Evolutionary conservation across 1,140 invertebrate species (phyloP), one percentile per base, ranked within the genome.

Genomic region (Ips typographus): DNA sequence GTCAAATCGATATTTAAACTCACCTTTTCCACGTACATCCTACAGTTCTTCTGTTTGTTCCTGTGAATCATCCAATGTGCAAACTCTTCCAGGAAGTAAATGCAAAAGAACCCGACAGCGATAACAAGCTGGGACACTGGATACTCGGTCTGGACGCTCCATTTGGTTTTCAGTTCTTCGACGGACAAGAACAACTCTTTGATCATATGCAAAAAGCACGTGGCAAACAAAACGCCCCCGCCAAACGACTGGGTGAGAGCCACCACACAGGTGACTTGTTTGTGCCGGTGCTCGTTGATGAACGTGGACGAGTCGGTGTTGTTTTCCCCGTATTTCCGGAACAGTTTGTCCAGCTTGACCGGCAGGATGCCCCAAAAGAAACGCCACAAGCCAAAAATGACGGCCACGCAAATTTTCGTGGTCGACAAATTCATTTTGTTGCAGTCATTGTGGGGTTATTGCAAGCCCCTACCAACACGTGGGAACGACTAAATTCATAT

Each of bases 201-300:
- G 71, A 90, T 84, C 78, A 90, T 84, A 75, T 90, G 88, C 42
- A 88, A 77, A 65, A 90, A 85, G 70, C 85, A 87, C 1, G 88
- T 89, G 39, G 86, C 89, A 62, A 90, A 81, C 40, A 90, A 82
- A 3, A 90, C 88, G 2, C 89, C 88, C 8, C 87, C 89, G 22
- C 87, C 87, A 72, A 88, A 87, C 64, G 85, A 87, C 41, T 87
- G 83, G 42, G 76, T 75, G 2, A 78, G 42, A 6, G 85, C 77
- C 4, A 80, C 70, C 22, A 65, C 63, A 64, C 76, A 79, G 4
- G 70, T 74, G 2, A 80, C 73, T 65, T 77, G 73, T 5, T 72
- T 42, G 49, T 78, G 78, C 63, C 76, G 60, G 47, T 65, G 74
- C 39, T 76, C 63, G 49, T 77, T 77, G 8, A 77, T 73, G 43